Conservation (phyloP, 1,140 invertebrate species). For the Pseudomyrmex sp. region DNA sequence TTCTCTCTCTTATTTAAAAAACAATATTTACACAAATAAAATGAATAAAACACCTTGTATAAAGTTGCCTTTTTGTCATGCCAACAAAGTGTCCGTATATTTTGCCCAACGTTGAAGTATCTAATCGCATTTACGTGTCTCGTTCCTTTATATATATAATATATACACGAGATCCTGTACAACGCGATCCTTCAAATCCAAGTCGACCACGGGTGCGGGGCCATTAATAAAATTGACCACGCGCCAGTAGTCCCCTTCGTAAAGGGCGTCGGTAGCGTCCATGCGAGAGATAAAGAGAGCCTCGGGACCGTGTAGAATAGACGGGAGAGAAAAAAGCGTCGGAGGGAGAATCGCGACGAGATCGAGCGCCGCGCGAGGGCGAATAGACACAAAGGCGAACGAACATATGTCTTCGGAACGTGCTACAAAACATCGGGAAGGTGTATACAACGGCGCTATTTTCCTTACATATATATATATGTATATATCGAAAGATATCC, state of each 20-base stretch:
- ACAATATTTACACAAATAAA: background rate
- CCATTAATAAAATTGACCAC: conserved; percentile 81
- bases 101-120: conserved; percentile 7
- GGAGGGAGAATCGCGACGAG: conserved; percentile 23
- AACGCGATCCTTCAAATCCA: conserved; percentile 22
- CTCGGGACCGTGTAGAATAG: conserved; percentile 1
- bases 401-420: conserved; percentile 72
- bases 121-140: conserved; percentile 18
- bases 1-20: background rate
- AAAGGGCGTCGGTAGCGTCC: conserved; percentile 21
- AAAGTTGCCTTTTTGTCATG: background rate
- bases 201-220: conserved; percentile 51
- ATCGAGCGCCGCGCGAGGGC: conserved; percentile 51
- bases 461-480: no score
- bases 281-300: conserved; percentile 22
- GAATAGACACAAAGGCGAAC: conserved; percentile 62
- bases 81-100: background rate
- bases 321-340: conserved; percentile 25
- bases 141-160: conserved; percentile 1
- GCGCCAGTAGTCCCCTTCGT: conserved; percentile 69
- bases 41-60: background rate
- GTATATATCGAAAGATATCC: background rate
- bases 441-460: conserved; percentile 19
- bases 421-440: conserved; percentile 36
- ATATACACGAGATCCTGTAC: background rate